Evolutionary conservation across 2,888 invertebrate species (phyloP).

Genomic region (Schrankia costaestrigalis): DNA sequence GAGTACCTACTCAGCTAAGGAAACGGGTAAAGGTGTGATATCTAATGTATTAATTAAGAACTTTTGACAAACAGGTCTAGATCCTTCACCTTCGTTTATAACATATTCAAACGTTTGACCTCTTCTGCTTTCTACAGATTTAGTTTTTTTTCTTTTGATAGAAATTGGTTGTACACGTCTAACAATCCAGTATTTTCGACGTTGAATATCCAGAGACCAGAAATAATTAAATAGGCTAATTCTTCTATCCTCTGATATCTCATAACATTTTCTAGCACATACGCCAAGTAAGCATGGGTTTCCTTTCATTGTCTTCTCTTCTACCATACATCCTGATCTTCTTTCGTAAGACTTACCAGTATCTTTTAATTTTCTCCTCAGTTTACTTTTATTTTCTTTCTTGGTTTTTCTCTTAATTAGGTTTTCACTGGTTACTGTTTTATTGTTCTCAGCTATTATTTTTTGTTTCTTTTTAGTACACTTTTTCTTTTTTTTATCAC

Average conservation of each 20-base stretch:
- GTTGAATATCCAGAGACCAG: conserved; percentile 7
- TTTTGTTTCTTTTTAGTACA: not conserved
- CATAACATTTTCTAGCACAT: conserved; percentile 5
- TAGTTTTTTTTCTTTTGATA: conserved; percentile 3
- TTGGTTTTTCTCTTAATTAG: not conserved
- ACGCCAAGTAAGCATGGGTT: conserved; percentile 4
- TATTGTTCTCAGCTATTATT: not conserved
- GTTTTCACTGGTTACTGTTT: not conserved
- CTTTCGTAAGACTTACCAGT: conserved; percentile 2
- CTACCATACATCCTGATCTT: conserved; percentile 1
- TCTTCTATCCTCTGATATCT: conserved; percentile 3
- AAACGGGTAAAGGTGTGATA: no score
- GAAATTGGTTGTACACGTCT: not conserved
- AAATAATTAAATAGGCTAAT: conserved; percentile 1
- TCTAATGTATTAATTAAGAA: conserved; percentile 11
- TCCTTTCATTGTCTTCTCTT: conserved; percentile 1
- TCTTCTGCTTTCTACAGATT: not conserved
- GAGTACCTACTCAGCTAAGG: no score
- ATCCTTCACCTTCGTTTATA: conserved; percentile 8
- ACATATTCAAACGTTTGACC: conserved; percentile 2
- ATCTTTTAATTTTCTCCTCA: not conserved
- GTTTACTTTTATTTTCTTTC: conserved; percentile 5
- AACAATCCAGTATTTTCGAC: conserved; percentile 6
- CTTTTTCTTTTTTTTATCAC: not conserved
- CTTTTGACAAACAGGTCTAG: conserved; percentile 9